Percentiles rank a stretch among this genome's conserved stretches.
Evolutionary conservation across 2,113 vertebrate genomes (phyloP).

Genomic region (Myotis yumanensis): DNA sequence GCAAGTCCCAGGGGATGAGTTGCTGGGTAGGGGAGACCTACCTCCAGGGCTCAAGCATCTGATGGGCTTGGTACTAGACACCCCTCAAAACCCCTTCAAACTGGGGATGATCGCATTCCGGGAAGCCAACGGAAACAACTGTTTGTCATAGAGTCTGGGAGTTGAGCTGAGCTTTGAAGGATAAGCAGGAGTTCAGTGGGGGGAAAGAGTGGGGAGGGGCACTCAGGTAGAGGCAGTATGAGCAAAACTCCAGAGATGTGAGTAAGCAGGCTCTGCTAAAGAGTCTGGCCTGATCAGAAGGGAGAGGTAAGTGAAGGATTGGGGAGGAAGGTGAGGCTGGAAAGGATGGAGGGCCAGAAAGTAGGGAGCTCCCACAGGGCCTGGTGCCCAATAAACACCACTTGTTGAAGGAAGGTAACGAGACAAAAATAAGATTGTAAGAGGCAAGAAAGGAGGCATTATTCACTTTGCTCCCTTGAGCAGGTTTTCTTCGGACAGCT

Average conservation of each 20-base stretch:
- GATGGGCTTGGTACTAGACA: not conserved
- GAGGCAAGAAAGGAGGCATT: not conserved
- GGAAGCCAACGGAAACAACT: not conserved
- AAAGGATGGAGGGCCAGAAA: not conserved
- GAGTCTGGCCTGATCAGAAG: not conserved
- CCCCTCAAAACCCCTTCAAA: not conserved
- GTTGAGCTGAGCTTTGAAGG: not conserved
- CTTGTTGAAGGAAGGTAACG: not conserved
- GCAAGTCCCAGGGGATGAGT: not conserved
- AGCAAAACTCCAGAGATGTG: not conserved
- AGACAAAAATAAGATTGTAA: constrained; percentile 23
- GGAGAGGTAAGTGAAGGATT: not conserved
- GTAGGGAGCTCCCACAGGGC: not conserved
- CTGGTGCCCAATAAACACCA: not conserved
- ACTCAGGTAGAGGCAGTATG: not conserved
- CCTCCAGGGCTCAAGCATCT: not conserved
- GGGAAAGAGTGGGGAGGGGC: not conserved
- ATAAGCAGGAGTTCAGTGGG: not conserved
- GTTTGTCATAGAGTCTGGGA: not conserved
- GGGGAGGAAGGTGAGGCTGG: not conserved
- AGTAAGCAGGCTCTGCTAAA: not conserved
- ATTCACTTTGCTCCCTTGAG: not conserved
- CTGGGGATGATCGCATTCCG: constrained; percentile 18
- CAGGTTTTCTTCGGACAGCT: not conserved
- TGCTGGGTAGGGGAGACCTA: not conserved